A percentile compares a stretch with the other conserved stretches of the same genome.
Conservation (phyloP, 2,888 invertebrate genomes). For the Alcis repandata region DNA sequence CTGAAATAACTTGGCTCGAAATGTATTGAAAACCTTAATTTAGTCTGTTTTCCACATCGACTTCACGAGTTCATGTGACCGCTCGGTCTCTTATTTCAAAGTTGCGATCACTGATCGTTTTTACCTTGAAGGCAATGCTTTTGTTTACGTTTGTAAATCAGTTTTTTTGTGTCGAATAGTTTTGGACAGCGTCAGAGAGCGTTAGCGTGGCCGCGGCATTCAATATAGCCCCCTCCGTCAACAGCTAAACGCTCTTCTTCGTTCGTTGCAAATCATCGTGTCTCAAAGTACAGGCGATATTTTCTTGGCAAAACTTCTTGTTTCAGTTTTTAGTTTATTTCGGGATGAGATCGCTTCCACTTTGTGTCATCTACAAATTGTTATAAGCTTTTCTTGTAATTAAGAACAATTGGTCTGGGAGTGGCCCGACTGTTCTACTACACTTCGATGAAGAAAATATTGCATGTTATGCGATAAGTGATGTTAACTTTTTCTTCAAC, state of each 20-base stretch:
- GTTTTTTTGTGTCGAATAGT: constrained; percentile 21
- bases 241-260: constrained; percentile 53
- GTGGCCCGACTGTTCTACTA: constrained; percentile 12
- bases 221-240: constrained; percentile 58
- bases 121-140: constrained; percentile 21
- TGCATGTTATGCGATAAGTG: constrained; percentile 1
- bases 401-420: constrained; percentile 36
- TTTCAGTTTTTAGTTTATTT: constrained; percentile 72
- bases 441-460: constrained; percentile 6
- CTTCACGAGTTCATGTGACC: constrained; percentile 13
- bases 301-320: constrained; percentile 77
- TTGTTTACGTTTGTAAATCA: constrained; percentile 23
- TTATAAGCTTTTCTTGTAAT: constrained; percentile 47
- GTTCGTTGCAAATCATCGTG: constrained; percentile 56
- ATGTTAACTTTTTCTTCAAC: not conserved
- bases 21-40: not conserved
- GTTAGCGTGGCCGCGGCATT: constrained; percentile 53
- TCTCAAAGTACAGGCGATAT: constrained; percentile 58
- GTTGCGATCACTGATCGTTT: constrained; percentile 3
- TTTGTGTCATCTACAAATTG: constrained; percentile 55
- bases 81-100: constrained; percentile 18
- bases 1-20: constrained; percentile 4
- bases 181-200: constrained; percentile 20
- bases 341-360: constrained; percentile 64
- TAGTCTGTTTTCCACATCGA: constrained; percentile 7